phyloP scores from a whole-genome alignment of 2,888 invertebrate genomes.

The Metalampra italica region DNA sequence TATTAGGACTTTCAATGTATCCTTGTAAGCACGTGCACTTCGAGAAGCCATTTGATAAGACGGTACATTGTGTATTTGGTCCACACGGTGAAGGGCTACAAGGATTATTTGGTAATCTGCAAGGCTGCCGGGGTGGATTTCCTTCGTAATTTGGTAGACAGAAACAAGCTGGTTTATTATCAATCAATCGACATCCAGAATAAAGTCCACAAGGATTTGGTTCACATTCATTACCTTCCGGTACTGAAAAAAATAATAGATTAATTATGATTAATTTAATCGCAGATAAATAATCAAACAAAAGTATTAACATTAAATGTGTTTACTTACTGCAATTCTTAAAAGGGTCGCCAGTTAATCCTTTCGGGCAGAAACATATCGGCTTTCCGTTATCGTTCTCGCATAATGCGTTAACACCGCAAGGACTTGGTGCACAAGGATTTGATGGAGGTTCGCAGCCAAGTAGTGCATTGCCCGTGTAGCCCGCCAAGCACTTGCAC shows the following conservation, averaged over 20 bases:
- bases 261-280: too few relatives aligned
- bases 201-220: slow-evolving; percentile 91
- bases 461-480: slow-evolving; percentile 85
- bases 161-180: slow-evolving; percentile 89
- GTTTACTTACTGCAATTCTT: slow-evolving; percentile 90
- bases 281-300: too few relatives aligned
- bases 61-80: slow-evolving; percentile 90
- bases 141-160: slow-evolving; percentile 93
- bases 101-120: slow-evolving; percentile 85
- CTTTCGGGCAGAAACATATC: slow-evolving; percentile 93
- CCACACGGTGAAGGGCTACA: slow-evolving; percentile 93
- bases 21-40: slow-evolving; percentile 92
- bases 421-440: slow-evolving; percentile 91
- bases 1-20: slow-evolving; percentile 91
- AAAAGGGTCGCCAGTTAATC: slow-evolving; percentile 94
- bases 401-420: slow-evolving; percentile 90
- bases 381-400: slow-evolving; percentile 91
- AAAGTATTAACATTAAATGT: too few relatives aligned
- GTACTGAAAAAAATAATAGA: slow-evolving; percentile 79
- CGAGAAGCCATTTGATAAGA: slow-evolving; percentile 87
- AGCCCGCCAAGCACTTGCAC: slow-evolving; percentile 91
- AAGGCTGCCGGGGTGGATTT: slow-evolving; percentile 85
- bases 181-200: slow-evolving; percentile 88
- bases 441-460: slow-evolving; percentile 86
- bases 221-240: slow-evolving; percentile 90